Conservation (phyloP, 2,797 vertebrate species). For the Molossus alvarezi region DNA sequence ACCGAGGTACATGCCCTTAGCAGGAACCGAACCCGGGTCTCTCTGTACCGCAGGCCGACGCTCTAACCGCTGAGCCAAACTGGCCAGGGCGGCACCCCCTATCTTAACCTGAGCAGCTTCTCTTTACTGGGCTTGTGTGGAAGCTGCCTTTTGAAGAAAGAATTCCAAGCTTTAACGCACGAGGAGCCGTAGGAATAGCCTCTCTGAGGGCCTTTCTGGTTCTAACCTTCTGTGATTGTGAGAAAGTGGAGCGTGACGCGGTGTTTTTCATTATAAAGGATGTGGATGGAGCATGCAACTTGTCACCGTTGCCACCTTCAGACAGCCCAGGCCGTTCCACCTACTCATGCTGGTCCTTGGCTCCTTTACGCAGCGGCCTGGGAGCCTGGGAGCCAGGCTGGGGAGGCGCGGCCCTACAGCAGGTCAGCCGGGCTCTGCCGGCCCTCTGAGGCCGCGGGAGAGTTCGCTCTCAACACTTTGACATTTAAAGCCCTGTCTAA, state of each 20-base stretch:
- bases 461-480: neutral
- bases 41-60: too few species aligned
- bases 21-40: too few species aligned
- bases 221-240: neutral
- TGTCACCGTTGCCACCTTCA: neutral
- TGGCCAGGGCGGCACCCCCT: too few species aligned
- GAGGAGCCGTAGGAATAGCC: neutral
- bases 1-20: too few species aligned
- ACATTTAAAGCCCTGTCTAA: neutral
- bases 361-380: accelerated
- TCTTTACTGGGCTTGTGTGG: too few species aligned
- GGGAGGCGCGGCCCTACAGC: too few species aligned
- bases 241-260: neutral
- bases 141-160: neutral
- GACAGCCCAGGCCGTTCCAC: too few species aligned
- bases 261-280: neutral
- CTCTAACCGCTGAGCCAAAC: too few species aligned
- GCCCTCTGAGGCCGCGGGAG: accelerated
- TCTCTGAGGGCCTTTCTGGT: neutral
- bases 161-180: neutral
- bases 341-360: accelerated
- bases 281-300: too few species aligned
- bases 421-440: too few species aligned
- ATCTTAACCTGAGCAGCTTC: neutral
- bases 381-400: neutral